Conservation (phyloP, 2,888 invertebrate species). For the Ichneumoninae sp. region DNA sequence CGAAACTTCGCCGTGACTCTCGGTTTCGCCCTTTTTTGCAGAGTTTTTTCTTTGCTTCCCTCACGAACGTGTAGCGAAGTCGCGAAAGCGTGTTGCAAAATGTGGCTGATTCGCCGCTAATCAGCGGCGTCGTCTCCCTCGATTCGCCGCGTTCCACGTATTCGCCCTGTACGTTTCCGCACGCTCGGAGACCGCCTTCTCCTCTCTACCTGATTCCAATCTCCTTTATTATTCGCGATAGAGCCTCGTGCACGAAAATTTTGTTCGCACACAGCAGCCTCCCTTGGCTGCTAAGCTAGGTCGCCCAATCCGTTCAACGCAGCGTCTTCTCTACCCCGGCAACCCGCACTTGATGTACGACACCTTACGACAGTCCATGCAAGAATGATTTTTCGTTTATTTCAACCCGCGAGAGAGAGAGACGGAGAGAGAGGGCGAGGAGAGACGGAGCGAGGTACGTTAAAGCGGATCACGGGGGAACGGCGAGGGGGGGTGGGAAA, state of each 20-base stretch:
- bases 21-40: neutral
- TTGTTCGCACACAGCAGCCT: neutral
- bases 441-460: neutral
- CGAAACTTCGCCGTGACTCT: slow-evolving; percentile 20
- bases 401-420: slow-evolving; percentile 16
- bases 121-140: slow-evolving; percentile 45
- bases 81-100: neutral
- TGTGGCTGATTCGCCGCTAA: slow-evolving; percentile 20
- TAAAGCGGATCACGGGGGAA: neutral
- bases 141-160: slow-evolving; percentile 24
- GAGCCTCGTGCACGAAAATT: slow-evolving; percentile 1
- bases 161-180: slow-evolving; percentile 5
- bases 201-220: neutral
- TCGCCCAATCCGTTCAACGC: slow-evolving; percentile 10
- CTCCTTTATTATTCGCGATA: neutral
- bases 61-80: neutral
- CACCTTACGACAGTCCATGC: slow-evolving; percentile 29
- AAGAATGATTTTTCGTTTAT: slow-evolving; percentile 64
- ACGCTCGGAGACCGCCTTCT: neutral
- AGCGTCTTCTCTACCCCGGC: slow-evolving; percentile 10
- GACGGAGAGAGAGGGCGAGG: slow-evolving; percentile 1
- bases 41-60: neutral
- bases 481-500: neutral
- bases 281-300: neutral
- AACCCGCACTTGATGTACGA: slow-evolving; percentile 5